Evolutionary conservation across 2,888 invertebrate species (phyloP).

Genomic region (Scrobipalpa costella): DNA sequence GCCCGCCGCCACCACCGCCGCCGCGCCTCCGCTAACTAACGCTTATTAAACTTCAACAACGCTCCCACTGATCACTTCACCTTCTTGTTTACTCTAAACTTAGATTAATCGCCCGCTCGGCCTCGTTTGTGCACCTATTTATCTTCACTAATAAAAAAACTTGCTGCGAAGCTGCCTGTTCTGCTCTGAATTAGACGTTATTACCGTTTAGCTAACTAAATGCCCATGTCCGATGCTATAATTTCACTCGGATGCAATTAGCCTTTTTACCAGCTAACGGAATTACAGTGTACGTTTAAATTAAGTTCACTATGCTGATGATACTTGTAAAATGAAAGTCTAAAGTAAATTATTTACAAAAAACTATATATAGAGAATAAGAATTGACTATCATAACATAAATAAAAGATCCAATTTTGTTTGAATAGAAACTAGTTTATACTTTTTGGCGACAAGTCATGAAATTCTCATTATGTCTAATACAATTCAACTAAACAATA

Average conservation of each 20-base stretch:
- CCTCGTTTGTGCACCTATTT: constrained; percentile 60
- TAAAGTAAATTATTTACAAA: constrained; percentile 43
- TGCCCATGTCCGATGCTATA: constrained; percentile 17
- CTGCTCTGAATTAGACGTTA: constrained; percentile 18
- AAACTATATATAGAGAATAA: constrained; percentile 37
- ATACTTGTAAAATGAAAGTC: constrained; percentile 11
- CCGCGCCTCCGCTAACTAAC: constrained; percentile 72
- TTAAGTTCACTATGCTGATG: background rate
- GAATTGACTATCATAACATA: constrained; percentile 45
- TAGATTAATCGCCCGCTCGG: constrained; percentile 74
- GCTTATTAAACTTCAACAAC: constrained; percentile 80
- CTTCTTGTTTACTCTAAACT: constrained; percentile 78
- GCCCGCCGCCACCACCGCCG: constrained; percentile 44
- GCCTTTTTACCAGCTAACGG: background rate
- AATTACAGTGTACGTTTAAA: constrained; percentile 19
- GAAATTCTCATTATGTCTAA: too few species aligned
- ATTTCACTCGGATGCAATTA: constrained; percentile 12
- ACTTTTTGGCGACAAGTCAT: background rate
- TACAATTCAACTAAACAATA: background rate
- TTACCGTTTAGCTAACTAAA: constrained; percentile 11
- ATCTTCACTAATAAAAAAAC: constrained; percentile 54
- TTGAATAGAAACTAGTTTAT: constrained; percentile 33
- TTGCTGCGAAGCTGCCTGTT: constrained; percentile 31
- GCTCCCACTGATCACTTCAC: constrained; percentile 78
- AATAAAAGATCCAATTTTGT: constrained; percentile 43